Base-by-base conservation (phyloP, 1,140 invertebrate genomes). In the Lasioglossum albipes region DNA sequence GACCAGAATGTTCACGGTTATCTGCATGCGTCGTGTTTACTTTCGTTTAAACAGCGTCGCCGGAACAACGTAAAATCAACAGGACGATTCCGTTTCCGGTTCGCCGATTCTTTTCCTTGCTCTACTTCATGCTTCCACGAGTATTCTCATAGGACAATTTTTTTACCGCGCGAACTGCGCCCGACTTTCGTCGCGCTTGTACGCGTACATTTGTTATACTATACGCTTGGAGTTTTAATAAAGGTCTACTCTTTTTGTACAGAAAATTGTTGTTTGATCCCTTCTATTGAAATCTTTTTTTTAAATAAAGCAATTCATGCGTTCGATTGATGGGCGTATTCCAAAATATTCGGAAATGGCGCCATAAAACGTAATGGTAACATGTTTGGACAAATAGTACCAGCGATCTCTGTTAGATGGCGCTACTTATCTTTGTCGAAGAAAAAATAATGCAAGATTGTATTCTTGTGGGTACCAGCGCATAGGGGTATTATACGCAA, bases 191-290 rank as follows among this genome's bases (percentile, higher is more conserved):
- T 13, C 18, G 7, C 54, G 13, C 54, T 45, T 73, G 42, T 45
- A 73, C 7, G 18, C 64, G 18, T 78, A 42, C 45, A 42, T 12
- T 74, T 74, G 16, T 72, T 73, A 22, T 42, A 79, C 13, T 65
- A 54, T 54, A 79, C 49, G 12, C 12, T 42, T 73, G 1, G 16
- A 42, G 45, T 79, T 61, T 27, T 65, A 79, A 79, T 73, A 72
- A 79, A 73, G 16, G 22, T 49, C 42, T 22, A 2, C 36, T 45
- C 67, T 7, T 49, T 77, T 36, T 59, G 42, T 66, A 10, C 16
- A 42, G 36, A 42, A 10, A 42, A 31, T 13, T 45, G 36, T 12
- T 12, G 45, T 49, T 13, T 0, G 9, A 10, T 12, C 12, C 2
- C 45, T 2, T 49, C 1, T 13, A 13, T 49, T 12, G 0, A 0